Base-by-base conservation (phyloP, 2,113 vertebrate genomes). In the Cebus imitator region DNA sequence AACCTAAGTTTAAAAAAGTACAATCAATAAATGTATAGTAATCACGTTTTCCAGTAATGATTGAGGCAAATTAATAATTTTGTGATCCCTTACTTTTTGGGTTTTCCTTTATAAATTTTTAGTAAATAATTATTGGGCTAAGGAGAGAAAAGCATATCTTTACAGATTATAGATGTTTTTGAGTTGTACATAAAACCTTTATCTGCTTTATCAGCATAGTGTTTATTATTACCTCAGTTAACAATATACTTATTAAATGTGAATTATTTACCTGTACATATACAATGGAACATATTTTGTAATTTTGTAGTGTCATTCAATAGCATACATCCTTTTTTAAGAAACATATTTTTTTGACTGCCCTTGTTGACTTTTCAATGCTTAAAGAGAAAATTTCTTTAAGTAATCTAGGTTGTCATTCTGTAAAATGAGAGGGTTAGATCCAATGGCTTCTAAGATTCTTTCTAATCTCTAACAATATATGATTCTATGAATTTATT, bases 41-140 rank as follows among this genome's bases (percentile, higher is more conserved):
- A 50, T 3, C 73, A 16, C 72, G 76, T 88, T 25, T 32, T 68
- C 0, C 35, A 87, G 21, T 91, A 81, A 81, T 80, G 75, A 2
- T n/a, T 50, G 43, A 95, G 40, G 8, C 13, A 55, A 68, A 73
- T 82, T 72, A 80, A 82, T 88, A 61, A 84, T 10, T 80, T 94
- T 82, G 16, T 78, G 17, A 81, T 5, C 23, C 21, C 27, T 58
- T 80, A 20, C 4, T 4, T 87, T 17, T 86, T 40, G 43, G 11
- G 61, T 87, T 95, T 80, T 5, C 83, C 8, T 96, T 88, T 91
- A 55, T 40, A 94, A 92, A 25, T 93, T 32, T 17, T 43, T 81
- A 66, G 16, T 87, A 96, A 96, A 40, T 75, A 57, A 52, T 17
- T 17, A 5, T 52, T 17, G 52, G 52, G 52, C 52, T 52, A 17